A percentile compares a stretch with the other conserved stretches of the same genome.
Evolutionary conservation across 2,113 vertebrate genomes (phyloP).

Genomic region (Aldabrachelys gigantea): DNA sequence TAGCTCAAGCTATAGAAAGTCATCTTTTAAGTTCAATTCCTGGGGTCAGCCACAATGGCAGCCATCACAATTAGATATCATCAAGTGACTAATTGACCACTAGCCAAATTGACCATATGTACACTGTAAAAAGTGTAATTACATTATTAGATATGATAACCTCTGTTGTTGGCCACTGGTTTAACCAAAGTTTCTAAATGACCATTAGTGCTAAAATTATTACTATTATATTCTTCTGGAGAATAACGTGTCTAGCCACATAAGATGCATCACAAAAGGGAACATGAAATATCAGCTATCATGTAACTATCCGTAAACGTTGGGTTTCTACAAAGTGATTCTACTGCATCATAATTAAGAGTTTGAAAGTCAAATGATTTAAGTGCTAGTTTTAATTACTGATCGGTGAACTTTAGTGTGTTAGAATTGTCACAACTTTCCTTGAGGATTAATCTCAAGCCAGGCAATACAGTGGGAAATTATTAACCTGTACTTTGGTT

Average conservation of each 20-base stretch:
- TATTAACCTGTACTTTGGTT: slow-evolving; percentile 86
- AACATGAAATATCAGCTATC: slow-evolving; percentile 70
- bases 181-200: slow-evolving; percentile 27
- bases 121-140: not conserved
- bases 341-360: slow-evolving; percentile 82
- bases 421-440: slow-evolving; percentile 87
- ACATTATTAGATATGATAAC: not conserved
- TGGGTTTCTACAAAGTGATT: slow-evolving; percentile 80
- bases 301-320: slow-evolving; percentile 75
- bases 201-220: not conserved
- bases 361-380: slow-evolving; percentile 87
- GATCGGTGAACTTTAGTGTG: slow-evolving; percentile 84
- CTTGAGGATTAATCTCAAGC: slow-evolving; percentile 86
- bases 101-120: accelerated
- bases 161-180: not conserved
- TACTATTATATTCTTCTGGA: not conserved
- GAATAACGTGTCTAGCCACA: not conserved
- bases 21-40: not conserved
- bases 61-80: not conserved
- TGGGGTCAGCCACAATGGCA: not conserved
- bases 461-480: slow-evolving; percentile 85
- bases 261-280: slow-evolving; percentile 36
- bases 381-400: slow-evolving; percentile 87
- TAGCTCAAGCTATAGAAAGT: not conserved
- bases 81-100: not conserved